Evolutionary conservation across 1,140 invertebrate genomes (phyloP).

Genomic region (Ditylenchus dipsaci): DNA sequence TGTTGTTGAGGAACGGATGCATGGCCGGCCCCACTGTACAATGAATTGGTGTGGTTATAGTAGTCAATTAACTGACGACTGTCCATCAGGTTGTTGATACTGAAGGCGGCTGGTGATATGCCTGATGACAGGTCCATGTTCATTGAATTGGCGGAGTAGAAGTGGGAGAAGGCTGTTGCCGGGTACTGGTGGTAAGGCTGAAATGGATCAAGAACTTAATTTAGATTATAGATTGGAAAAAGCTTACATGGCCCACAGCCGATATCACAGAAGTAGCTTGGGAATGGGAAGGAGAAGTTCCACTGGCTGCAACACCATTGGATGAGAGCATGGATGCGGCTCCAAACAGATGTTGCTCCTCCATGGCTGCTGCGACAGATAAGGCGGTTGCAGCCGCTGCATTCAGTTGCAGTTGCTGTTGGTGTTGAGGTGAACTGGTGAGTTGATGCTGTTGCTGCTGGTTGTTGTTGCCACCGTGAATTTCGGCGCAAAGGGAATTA

Average conservation of each 20-base stretch:
- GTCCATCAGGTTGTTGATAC: conserved; percentile 14
- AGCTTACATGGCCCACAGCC: conserved; percentile 24
- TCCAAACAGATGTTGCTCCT: not conserved
- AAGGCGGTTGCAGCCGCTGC: not conserved
- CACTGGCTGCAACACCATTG: not conserved
- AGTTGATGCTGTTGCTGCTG: conserved; percentile 2
- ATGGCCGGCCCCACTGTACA: not conserved
- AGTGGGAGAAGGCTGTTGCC: conserved; percentile 5
- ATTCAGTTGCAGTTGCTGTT: conserved; percentile 7
- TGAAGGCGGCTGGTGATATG: not conserved
- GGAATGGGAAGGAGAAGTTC: not conserved
- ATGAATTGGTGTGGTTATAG: conserved; percentile 1
- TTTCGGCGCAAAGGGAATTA: not conserved
- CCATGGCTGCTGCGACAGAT: not conserved
- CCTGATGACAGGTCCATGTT: conserved; percentile 7
- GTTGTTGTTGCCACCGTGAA: not conserved
- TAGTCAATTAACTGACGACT: conserved; percentile 11
- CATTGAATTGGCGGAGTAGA: conserved; percentile 1
- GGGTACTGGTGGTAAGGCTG: conserved; percentile 8
- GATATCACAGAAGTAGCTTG: conserved; percentile 30
- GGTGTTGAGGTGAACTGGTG: not conserved
- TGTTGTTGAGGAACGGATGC: not conserved
- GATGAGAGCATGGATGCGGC: not conserved
- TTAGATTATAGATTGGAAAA: not conserved
- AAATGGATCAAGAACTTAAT: conserved; percentile 9